Evolutionary conservation across 2,113 vertebrate genomes (phyloP).

Genomic region (Peromyscus polionotus): DNA sequence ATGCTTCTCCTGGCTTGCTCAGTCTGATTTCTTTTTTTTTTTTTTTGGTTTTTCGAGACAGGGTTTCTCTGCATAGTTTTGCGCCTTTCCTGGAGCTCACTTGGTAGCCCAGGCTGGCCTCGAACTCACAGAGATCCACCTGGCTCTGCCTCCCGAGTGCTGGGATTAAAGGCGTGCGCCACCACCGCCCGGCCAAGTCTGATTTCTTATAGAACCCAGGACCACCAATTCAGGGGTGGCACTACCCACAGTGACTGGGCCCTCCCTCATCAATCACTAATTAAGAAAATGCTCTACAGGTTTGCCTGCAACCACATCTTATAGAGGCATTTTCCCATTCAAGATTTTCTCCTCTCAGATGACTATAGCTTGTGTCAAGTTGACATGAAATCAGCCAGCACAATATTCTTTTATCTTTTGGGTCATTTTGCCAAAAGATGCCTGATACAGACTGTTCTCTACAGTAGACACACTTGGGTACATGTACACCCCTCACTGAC

Average conservation of each 20-base stretch:
- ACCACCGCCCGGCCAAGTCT: too few species aligned
- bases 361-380: background rate
- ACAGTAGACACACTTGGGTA: accelerated
- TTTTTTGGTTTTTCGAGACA: too few species aligned
- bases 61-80: too few species aligned
- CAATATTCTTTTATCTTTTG: background rate
- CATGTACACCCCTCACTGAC: background rate
- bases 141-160: too few species aligned
- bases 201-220: background rate
- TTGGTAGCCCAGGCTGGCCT: too few species aligned
- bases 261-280: background rate
- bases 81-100: too few species aligned
- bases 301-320: background rate
- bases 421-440: background rate
- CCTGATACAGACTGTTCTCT: background rate
- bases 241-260: background rate
- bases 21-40: background rate
- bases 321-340: background rate
- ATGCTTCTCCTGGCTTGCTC: background rate
- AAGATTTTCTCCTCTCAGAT: background rate
- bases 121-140: too few species aligned
- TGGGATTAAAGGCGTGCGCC: too few species aligned
- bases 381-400: background rate
- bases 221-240: background rate
- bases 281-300: background rate